Conservation (phyloP, 2,113 vertebrate genomes). For the Rhodinocichla rosea region DNA sequence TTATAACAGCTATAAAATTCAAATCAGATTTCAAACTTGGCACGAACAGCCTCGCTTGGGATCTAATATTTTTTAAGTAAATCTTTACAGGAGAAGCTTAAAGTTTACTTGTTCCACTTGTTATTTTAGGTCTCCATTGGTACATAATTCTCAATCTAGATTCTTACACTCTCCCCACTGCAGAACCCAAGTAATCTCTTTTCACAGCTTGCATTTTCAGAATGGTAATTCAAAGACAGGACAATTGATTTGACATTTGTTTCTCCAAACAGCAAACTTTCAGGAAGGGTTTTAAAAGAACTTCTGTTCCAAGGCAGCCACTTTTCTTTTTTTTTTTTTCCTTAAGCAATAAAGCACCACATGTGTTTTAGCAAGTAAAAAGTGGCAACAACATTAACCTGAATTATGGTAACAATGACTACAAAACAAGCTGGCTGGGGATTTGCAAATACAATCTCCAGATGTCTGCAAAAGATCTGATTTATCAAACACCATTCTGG, state of each 20-base stretch:
- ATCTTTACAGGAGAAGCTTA: not conserved
- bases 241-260: conserved; percentile 28
- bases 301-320: conserved; percentile 24
- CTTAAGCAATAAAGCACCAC: conserved; percentile 1
- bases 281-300: conserved; percentile 16
- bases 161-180: accelerated
- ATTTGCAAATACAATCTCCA: conserved; percentile 39
- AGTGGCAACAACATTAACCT: conserved; percentile 53
- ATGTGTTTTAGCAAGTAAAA: conserved; percentile 46
- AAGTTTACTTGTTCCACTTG: conserved; percentile 16
- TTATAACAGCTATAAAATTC: conserved; percentile 48
- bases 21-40: conserved; percentile 33
- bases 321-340: not conserved
- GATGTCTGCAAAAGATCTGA: conserved; percentile 41
- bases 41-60: not conserved
- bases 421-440: conserved; percentile 24
- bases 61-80: conserved; percentile 21
- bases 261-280: conserved; percentile 16
- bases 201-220: not conserved
- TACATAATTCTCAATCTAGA: not conserved
- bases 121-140: conserved; percentile 18
- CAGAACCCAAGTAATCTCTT: not conserved
- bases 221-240: not conserved
- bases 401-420: conserved; percentile 25
- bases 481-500: not conserved